A percentile compares a stretch with the other conserved stretches of the same genome.
Evolutionary conservation across 2,797 vertebrate genomes (phyloP).

Genomic region (Sitta carolinensis): DNA sequence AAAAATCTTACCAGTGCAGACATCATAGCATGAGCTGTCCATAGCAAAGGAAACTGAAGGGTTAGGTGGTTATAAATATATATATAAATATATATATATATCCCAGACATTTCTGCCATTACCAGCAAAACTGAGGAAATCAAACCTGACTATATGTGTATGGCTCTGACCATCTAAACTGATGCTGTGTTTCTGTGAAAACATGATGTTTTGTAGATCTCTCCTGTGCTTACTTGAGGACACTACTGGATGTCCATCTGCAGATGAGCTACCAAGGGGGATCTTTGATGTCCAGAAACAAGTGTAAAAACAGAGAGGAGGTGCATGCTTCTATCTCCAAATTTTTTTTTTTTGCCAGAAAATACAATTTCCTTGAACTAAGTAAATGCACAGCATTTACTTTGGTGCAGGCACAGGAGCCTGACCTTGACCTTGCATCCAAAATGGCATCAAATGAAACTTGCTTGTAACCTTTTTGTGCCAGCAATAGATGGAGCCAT

Average conservation of each 20-base stretch:
- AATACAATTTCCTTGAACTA: not conserved
- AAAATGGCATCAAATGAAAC: not conserved
- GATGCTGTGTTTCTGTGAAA: not conserved
- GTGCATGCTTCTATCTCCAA: not conserved
- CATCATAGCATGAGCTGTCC: not conserved
- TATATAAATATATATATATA: not conserved
- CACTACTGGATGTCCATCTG: not conserved
- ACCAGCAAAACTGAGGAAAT: not conserved
- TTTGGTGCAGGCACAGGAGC: not conserved
- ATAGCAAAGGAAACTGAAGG: not conserved
- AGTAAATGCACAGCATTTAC: not conserved
- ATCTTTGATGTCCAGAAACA: not conserved
- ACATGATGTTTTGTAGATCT: not conserved
- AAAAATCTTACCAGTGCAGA: not conserved
- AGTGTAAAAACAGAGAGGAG: not conserved
- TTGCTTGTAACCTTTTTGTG: not conserved
- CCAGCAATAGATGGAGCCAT: not conserved
- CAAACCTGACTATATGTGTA: accelerated
- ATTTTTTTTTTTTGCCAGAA: not conserved
- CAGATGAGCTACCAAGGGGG: not conserved
- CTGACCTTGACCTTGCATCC: not conserved
- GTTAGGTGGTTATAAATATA: not conserved
- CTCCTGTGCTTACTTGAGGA: not conserved
- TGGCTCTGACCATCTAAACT: not conserved
- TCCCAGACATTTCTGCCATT: not conserved